Evolutionary conservation across 2,797 vertebrate genomes (phyloP), one percentile per base, ranked within the genome.

Genomic region (Hypotaenidia philippensis): DNA sequence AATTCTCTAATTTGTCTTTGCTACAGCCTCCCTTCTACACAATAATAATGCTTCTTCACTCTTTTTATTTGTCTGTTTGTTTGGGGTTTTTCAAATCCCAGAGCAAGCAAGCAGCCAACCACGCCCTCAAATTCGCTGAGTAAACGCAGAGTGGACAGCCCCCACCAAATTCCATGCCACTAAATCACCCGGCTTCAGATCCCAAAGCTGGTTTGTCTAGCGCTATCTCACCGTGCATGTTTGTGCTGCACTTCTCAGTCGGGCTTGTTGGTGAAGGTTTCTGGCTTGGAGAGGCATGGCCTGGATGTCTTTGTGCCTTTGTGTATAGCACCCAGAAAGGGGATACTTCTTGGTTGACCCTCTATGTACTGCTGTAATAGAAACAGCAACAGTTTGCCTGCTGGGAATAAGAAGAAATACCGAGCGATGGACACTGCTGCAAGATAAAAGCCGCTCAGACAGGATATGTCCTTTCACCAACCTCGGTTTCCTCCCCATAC

Each of bases 401-500:
- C 21, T 26, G 49, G 31, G 57, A 79, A 74, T 6, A 34, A 36
- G 32, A 65, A 50, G 6, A 8, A 65, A 55, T 11, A 22, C 13
- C 5, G 31, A 26, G 38, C 40, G 5, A 11, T 0, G 22, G 3
- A 23, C 5, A 2, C 14, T 31, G 52, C 23, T 9, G 2, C 9
- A 13, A n/a, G 41, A 6, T 1, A 10, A 23, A 45, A n/a, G 18
- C 9, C 4, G 0, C 16, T 9, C 1, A 50, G 49, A 4, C 26
- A 3, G 26, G 10, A 1, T 6, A 29, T 9, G 5, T 21, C 1
- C 4, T 10, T 4, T 5, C 17, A 1, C 1, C 7, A 59, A 3
- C 11, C 3, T 3, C 1, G 0, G 5, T 38, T 52, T 11, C 6
- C 50, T 23, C 1, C 0, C 7, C 1, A 2, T 5, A 1, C 7